Evolutionary conservation across 2,113 vertebrate genomes (phyloP), one percentile per base, ranked within the genome.

Genomic region (Oncorhynchus clarkii): DNA sequence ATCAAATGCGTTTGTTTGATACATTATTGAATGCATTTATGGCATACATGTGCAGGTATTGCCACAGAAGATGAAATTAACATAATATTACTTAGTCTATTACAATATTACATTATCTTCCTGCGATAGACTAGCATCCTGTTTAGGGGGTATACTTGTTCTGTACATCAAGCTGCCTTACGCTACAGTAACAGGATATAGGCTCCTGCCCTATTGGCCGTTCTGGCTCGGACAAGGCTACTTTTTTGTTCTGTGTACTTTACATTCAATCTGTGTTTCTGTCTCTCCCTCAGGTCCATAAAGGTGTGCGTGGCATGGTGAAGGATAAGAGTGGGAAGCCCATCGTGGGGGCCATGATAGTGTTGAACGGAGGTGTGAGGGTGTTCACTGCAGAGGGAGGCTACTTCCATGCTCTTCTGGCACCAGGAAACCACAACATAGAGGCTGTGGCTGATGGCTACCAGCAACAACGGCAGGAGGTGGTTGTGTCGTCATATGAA

Each of bases 301-400:
- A 99, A 82, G 98, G 98, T 16, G 91, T 99, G 73, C 95, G 94
- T 66, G 97, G 97, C 0, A 85, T 96, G 72, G 97, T 97, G 76
- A 95, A 90, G 85, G 98, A 98, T 86, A 96, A 93, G 85, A 95
- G 88, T 51, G 96, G 98, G 71, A 98, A 96, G 82, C 92, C 97
- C 3, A 92, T 99, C 64, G 91, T 92, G 62, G 97, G 96, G 67
- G 96, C 96, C 1, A 86, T 93, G 76, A 94, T 99, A 72, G 90
- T 97, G 7, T 82, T 99, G 75, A 96, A 97, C 12, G 95, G 95
- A 64, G 92, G 95, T 7, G 87, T 96, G 76, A 95, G 89, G 70
- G 91, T 99, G 3, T 93, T 85, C 67, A 95, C 95, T 2, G 86
- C 88, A 77, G 94, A 96, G 70, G 96, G 95, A 0, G 98, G 98